Evolutionary conservation across 1,140 invertebrate genomes (phyloP), one percentile per base, ranked within the genome.

Genomic region (Luehdorfia chinensis): DNA sequence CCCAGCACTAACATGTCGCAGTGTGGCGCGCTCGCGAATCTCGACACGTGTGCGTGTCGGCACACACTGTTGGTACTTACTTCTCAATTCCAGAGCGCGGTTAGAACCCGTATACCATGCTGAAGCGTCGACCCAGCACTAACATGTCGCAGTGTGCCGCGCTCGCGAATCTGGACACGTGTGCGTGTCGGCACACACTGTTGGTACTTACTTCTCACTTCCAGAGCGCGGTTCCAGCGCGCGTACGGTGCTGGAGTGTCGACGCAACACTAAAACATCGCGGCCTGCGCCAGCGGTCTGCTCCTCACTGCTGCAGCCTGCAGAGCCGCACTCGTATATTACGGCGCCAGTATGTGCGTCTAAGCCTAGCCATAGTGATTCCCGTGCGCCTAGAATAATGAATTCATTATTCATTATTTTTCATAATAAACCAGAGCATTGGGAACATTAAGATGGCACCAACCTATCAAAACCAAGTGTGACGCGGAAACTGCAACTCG

Each of bases 31-130:
- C n/a, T n/a, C n/a, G n/a, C n/a, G n/a, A n/a, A n/a, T n/a, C n/a
- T n/a, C n/a, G n/a, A n/a, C n/a, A n/a, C n/a, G n/a, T n/a, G n/a
- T n/a, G n/a, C n/a, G n/a, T n/a, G n/a, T n/a, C n/a, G n/a, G n/a
- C n/a, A n/a, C n/a, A n/a, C n/a, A n/a, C n/a, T n/a, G n/a, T n/a
- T n/a, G n/a, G 39, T 16, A 60, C 62, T 75, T 52, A 93, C 93
- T 93, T 95, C 89, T 98, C 96, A 33, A 84, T 70, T 5, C 97
- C 96, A 19, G 91, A 92, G 19, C 91, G 88, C 0, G 95, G 92
- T 75, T 98, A 96, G 12, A 96, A 88, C 18, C 96, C 96, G 48
- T 96, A 84, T 5, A 98, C 93, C 39, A 93, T 97, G 78, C 95
- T 94, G 30, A 95, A 95, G 55, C 92, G 92, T 15, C 95, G 89